Evolutionary conservation across 2,113 vertebrate genomes (phyloP).

Genomic region (Egretta garzetta): DNA sequence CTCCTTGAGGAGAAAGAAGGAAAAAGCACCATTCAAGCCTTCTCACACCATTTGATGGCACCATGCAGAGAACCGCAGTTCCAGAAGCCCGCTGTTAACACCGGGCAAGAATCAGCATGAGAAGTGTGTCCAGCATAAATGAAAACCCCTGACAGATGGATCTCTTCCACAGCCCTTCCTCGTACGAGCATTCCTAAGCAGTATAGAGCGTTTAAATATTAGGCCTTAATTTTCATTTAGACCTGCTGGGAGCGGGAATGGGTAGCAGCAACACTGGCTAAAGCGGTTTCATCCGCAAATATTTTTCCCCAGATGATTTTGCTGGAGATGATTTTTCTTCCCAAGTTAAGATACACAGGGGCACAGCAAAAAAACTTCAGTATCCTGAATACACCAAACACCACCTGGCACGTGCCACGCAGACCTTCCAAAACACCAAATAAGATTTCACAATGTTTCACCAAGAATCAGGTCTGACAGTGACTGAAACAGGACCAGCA

Average conservation of each 20-base stretch:
- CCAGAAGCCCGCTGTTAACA: not conserved
- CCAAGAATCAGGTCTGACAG: not conserved
- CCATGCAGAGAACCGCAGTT: not conserved
- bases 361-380: not conserved
- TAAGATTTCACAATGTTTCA: not conserved
- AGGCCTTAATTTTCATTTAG: not conserved
- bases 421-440: not conserved
- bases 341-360: not conserved
- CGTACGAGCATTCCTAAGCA: not conserved
- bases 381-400: not conserved
- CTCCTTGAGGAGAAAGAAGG: not conserved
- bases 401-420: not conserved
- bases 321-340: not conserved
- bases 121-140: not conserved
- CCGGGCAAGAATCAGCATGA: not conserved
- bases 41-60: not conserved
- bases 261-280: not conserved
- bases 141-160: not conserved
- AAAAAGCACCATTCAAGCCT: slow-evolving; percentile 22
- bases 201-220: not conserved
- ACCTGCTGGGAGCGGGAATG: not conserved
- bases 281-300: not conserved
- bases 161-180: not conserved
- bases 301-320: not conserved
- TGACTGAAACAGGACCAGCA: not conserved